Percentiles rank a stretch among this genome's conserved stretches.
Conservation (phyloP, 2,888 invertebrate genomes). For the Zele albiditarsus region DNA sequence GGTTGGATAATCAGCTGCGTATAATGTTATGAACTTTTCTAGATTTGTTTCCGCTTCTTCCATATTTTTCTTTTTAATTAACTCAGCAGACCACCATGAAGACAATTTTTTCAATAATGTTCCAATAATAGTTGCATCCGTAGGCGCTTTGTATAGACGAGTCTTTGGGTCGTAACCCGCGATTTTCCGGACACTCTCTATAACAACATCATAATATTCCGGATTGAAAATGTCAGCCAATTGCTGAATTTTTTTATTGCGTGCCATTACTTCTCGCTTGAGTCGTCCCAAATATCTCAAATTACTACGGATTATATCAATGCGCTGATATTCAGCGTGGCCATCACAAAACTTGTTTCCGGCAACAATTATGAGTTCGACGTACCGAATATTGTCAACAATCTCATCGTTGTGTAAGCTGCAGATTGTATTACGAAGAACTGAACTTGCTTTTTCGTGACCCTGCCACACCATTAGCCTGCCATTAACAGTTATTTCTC, state of each 20-base stretch:
- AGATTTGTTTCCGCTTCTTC: conserved; percentile 10
- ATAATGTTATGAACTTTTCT: conserved; percentile 26
- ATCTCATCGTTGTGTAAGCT: conserved; percentile 47
- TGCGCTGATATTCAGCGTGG: conserved; percentile 42
- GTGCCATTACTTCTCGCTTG: conserved; percentile 30
- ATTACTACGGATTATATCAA: conserved; percentile 43
- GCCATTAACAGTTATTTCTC: conserved; percentile 43
- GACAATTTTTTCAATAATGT: conserved; percentile 42
- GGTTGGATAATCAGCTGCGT: conserved; percentile 4
- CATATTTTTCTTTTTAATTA: conserved; percentile 7
- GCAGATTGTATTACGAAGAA: conserved; percentile 45
- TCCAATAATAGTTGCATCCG: conserved; percentile 31
- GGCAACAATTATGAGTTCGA: conserved; percentile 46
- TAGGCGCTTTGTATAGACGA: conserved; percentile 33
- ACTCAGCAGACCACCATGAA: conserved; percentile 20
- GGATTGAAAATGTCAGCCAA: conserved; percentile 41
- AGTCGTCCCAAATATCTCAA: conserved; percentile 45
- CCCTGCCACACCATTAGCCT: conserved; percentile 42
- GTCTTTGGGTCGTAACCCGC: conserved; percentile 32
- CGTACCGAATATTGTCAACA: conserved; percentile 45
- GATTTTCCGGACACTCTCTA: conserved; percentile 33
- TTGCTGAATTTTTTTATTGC: conserved; percentile 34
- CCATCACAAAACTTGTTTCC: conserved; percentile 49
- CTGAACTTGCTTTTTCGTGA: conserved; percentile 38
- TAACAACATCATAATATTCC: conserved; percentile 37